Conservation (phyloP, 2,113 vertebrate genomes). For the Callorhinus ursinus region DNA sequence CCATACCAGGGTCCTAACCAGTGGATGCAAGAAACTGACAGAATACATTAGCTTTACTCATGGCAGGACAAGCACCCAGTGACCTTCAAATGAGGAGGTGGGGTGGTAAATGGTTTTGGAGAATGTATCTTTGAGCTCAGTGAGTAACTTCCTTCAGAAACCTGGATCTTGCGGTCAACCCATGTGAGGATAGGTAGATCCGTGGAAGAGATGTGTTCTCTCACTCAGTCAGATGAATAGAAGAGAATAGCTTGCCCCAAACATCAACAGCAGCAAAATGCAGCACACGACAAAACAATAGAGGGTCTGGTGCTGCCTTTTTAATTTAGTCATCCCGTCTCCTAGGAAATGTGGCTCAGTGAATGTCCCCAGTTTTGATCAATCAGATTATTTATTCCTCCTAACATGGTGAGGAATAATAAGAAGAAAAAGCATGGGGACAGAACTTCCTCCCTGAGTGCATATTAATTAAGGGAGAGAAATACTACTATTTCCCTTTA, state of each 20-base stretch:
- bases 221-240: neutral
- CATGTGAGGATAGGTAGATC: neutral
- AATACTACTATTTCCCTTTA: neutral
- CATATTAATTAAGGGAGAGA: neutral
- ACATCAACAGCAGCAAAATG: rapidly evolving
- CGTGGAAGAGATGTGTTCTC: neutral
- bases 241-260: neutral
- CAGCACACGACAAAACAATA: neutral
- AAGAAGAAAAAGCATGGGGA: neutral
- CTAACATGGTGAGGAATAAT: neutral
- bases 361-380: neutral
- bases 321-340: neutral
- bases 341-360: neutral
- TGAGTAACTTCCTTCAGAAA: neutral
- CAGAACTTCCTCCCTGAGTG: neutral
- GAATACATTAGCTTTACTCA: neutral
- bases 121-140: neutral
- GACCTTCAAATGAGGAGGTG: too few species aligned
- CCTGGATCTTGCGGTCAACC: neutral
- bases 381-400: neutral
- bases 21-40: neutral
- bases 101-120: neutral
- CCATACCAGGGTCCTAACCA: neutral
- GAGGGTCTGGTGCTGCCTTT: neutral
- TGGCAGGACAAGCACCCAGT: neutral